Evolutionary conservation across 2,888 invertebrate species (phyloP).

Genomic region (Onchidella celtica): DNA sequence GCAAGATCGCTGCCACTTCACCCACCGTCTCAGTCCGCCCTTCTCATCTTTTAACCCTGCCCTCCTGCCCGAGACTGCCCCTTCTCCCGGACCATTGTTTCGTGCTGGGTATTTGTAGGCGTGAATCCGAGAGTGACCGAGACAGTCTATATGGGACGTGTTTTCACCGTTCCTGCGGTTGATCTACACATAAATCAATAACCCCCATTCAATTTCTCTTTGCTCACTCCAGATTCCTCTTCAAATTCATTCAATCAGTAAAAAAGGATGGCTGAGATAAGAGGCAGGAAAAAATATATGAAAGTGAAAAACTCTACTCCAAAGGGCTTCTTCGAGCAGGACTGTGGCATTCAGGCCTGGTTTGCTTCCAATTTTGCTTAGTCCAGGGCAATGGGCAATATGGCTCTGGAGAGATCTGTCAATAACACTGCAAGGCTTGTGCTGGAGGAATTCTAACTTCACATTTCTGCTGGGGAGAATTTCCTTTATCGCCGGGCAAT

Average conservation of each 20-base stretch:
- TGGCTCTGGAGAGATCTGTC: constrained; percentile 5
- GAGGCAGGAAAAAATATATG: neutral
- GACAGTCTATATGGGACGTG: too few species aligned
- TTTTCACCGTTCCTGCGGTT: too few species aligned
- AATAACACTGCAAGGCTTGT: constrained; percentile 13
- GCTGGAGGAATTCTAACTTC: neutral
- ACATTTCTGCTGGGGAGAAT: too few species aligned
- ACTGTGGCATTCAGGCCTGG: constrained; percentile 28
- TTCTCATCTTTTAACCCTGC: neutral
- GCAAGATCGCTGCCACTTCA: too few species aligned
- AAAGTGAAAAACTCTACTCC: neutral
- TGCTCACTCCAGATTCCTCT: constrained; percentile 31
- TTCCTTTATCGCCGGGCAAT: too few species aligned
- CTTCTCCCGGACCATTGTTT: neutral
- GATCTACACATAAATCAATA: constrained; percentile 25
- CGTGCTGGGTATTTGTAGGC: neutral
- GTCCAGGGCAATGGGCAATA: constrained; percentile 23
- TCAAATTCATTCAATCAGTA: constrained; percentile 31
- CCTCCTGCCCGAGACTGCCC: neutral
- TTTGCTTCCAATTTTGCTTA: constrained; percentile 31
- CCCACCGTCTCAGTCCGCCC: neutral
- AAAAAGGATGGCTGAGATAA: neutral
- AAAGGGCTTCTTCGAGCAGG: constrained; percentile 14
- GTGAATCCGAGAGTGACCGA: too few species aligned
- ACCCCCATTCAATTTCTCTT: constrained; percentile 35